Evolutionary conservation across 2,113 vertebrate genomes (phyloP), one percentile per base, ranked within the genome.

Genomic region (Oxyura jamaicensis): DNA sequence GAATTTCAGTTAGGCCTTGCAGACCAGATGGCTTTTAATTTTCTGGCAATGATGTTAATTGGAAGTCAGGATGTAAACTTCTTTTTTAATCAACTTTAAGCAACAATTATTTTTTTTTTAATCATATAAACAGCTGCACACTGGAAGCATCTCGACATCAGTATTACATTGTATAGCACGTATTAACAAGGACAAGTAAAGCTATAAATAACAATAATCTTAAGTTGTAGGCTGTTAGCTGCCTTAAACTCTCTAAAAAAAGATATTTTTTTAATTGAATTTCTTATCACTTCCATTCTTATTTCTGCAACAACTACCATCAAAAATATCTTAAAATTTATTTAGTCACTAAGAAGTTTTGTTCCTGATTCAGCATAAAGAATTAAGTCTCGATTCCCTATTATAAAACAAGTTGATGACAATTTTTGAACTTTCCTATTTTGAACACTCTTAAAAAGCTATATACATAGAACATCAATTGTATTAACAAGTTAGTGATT

Each of bases 1-100:
- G 93, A 95, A 86, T 95, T 95, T 74, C 82, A 95, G 83, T 85
- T 65, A 92, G 91, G 44, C 31, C 92, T 81, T 88, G 63, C 48
- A 96, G 58, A 86, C 92, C 95, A 96, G 93, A 97, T 96, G 96
- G 91, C 79, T 97, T 96, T 98, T 97, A 95, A 97, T 97, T 97
- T 98, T 91, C 83, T 91, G 95, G 93, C 72, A 95, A 96, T 91
- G 84, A 95, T 94, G 73, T 94, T 96, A 79, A 95, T 76, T 92
- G 50, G 59, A 95, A 94, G 65, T 85, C 92, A 93, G 93, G 82
- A 93, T 91, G 85, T 88, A 94, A 97, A 97, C 63, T 41, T 92
- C 68, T 93, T 89, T 96, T 97, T 52, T 95, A 94, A 96, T 95
- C 69, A 95, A 85, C 60, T 90, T 83, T 52, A 60, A 56, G 28